Evolutionary conservation across 2,113 vertebrate species (phyloP), one percentile per base, ranked within the genome.

Genomic region (Turnix velox): DNA sequence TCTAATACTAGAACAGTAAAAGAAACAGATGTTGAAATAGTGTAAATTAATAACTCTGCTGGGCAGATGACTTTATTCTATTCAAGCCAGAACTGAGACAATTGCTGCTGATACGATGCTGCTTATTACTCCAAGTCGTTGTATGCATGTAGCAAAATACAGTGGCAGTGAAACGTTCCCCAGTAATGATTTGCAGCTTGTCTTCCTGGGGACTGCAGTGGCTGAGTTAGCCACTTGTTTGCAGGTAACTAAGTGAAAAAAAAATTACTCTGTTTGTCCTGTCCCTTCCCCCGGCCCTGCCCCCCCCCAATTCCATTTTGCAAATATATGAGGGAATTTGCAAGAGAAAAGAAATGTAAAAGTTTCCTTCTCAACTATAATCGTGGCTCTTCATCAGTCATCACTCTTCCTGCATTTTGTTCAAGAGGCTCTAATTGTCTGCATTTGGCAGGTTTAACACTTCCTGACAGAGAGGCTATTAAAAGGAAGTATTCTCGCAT

Each of bases 391-490:
- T 95, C 97, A 93, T 96, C 96, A 98, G 97, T 97, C 98, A 96
- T 97, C 95, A 94, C 94, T 98, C 97, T 98, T 98, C 97, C 97
- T 97, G 97, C 97, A 97, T 98, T 98, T 97, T 98, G 97, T 97
- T 98, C 85, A 59, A 85, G 98, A 97, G 97, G 96, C 97, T 98
- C 97, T 98, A 98, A 99, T 98, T 98, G 98, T 99, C 98, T 92
- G 96, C 98, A 94, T 98, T 98, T 98, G 97, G 97, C 98, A 97
- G 98, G 97, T 98, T 98, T 98, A 98, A 98, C 98, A 98, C 98
- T 99, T 98, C 98, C 98, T 98, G 98, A 98, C 98, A 98, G 98
- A 98, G 98, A 98, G 98, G 97, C 98, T 98, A 98, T 98, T 99
- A 98, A 98, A 97, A 97, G 97, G 94, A 98, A 98, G 98, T 98